Base-by-base conservation (phyloP, 1,140 invertebrate species). In the Helicorthomorpha holstii region DNA sequence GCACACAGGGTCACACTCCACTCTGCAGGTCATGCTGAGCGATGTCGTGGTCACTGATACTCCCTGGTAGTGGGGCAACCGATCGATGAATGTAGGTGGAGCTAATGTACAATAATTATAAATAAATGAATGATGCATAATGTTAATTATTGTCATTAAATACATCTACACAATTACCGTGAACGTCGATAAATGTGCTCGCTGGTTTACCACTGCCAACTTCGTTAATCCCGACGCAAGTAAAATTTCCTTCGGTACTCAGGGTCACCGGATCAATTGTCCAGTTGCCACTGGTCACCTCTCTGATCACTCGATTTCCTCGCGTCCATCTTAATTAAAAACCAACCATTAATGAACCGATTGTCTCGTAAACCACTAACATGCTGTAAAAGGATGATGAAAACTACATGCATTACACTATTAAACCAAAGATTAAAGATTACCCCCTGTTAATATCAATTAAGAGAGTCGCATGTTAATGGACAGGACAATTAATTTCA, bases 1-100 rank as follows among this genome's bases (percentile, higher is more conserved):
- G 64, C 88, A 92, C 12, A 82, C 27, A 0, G 88, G 87, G 3
- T 79, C 83, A 64, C 88, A 92, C 63, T 93, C 87, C 22, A 92
- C 83, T 57, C 83, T 78, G 64, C 88, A 93, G 3, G 81, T 82
- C 10, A 91, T 73, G 49, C 76, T 84, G 42, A 89, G 81, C 60
- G 82, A 79, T 44, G 75, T 72, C 12, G 76, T 75, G 60, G 79
- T 82, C 64, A 79, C 81, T 10, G 83, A 71, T 23, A 76, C 82
- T n/a, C 84, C 86, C 55, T 76, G 78, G 68, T 84, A 85, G 1
- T 79, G 81, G n/a, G 76, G 77, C 51, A 89, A 75, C 38, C 82
- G 78, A 57, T 81, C 79, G 54, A 91, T 90, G 65, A 91, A 88
- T 47, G 80, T 77, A 21, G 87, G 88, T 12, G 84, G 81, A 41